A percentile compares a stretch with the other conserved stretches of the same genome.
phyloP scores from a whole-genome alignment of 2,113 vertebrate species.

The Sinocyclocheilus maitianheensis region DNA sequence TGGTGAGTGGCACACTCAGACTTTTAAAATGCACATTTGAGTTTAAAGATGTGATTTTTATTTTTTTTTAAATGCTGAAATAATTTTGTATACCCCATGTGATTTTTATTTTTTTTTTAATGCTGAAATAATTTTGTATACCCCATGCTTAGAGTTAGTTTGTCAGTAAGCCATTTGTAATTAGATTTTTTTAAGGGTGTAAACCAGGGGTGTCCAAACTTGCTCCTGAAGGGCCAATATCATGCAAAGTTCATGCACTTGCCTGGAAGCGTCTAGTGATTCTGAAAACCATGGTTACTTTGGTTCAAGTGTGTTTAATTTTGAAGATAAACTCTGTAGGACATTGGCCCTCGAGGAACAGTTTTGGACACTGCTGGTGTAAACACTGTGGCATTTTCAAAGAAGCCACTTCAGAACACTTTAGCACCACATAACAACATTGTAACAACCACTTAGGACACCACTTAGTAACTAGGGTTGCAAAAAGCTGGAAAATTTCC shows the following conservation, averaged over 20 bases:
- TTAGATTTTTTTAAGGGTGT: neutral
- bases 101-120: neutral
- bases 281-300: no score
- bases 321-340: neutral
- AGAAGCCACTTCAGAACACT: neutral
- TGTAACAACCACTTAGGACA: neutral
- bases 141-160: no score
- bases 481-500: no score
- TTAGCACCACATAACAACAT: neutral
- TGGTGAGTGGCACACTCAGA: slow-evolving; percentile 62
- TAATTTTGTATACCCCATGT: neutral
- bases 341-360: neutral
- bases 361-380: neutral
- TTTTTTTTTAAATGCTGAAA: neutral
- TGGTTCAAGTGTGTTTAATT: neutral
- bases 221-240: neutral
- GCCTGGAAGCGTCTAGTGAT: no score
- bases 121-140: no score
- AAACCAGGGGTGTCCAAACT: neutral
- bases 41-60: neutral
- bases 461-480: neutral
- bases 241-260: neutral
- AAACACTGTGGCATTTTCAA: neutral
- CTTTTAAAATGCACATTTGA: neutral
- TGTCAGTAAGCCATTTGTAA: neutral